Base-by-base conservation (phyloP, 2,113 vertebrate genomes). In the Acanthochromis polyacanthus region DNA sequence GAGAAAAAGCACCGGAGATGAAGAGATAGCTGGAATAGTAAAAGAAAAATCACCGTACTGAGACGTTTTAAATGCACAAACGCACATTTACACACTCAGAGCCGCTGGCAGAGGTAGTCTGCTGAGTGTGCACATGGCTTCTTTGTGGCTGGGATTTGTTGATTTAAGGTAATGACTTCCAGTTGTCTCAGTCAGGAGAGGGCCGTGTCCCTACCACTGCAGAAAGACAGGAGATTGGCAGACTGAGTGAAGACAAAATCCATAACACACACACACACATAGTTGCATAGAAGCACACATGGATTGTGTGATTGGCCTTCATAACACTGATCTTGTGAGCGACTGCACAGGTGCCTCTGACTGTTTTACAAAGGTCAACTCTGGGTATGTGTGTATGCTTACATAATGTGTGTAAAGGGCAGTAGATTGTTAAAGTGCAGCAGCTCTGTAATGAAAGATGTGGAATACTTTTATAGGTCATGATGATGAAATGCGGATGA, bases 161-260 rank as follows among this genome's bases (percentile, higher is more conserved):
- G 80, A 83, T 70, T 78, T 78, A 78, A 83, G 78, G 71, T 90
- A 84, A 91, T 88, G 67, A 78, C 60, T 92, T 82, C 80, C 85
- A 91, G 84, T 89, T 69, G 76, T 73, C 66, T 82, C 71, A 65
- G 71, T 76, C 65, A 71, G 80, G 55, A 85, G 36, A 68, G 45
- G 57, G 0, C 52, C 1, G 20, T 69, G 75, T 81, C 66, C 63
- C 70, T 58, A 51, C 58, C 52, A 23, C 70, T 75, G 51, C 0
- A 66, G 50, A 62, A 25, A 76, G 72, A 69, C 25, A 30, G 53
- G 32, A 36, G 32, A 36, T 36, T 36, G 19, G 58, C 67, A 72
- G 9, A 32, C n/a, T 48, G 36, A 62, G 28, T 28, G 55, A 61
- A 55, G 46, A 45, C 16, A 0, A 61, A 60, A 80, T 80, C 32